Base-by-base conservation (phyloP, 2,113 vertebrate genomes). In the Phaethon lepturus region DNA sequence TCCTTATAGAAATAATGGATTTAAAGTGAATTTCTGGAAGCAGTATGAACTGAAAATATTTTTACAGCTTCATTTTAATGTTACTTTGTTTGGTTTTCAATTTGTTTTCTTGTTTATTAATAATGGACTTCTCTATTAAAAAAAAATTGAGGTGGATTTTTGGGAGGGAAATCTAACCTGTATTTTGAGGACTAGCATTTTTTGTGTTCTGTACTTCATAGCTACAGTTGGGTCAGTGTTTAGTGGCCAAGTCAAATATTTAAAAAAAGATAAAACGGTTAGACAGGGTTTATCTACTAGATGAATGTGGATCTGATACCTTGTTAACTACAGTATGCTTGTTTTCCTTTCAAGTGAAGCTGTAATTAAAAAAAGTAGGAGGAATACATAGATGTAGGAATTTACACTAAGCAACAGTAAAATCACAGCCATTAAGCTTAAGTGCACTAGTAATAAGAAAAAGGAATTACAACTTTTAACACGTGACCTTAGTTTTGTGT, bases 201-300 rank as follows among this genome's bases (percentile, higher is more conserved):
- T 16, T 87, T 38, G 9, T 60, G 5, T 52, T 76, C 5, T 83
- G 7, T 67, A 33, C 22, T 42, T 71, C 8, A 13, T 56, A 40
- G 35, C 23, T 47, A 10, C 18, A 47, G 13, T 59, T 88, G 11
- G 5, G 8, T 72, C 53, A 45, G 9, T 68, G 29, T 80, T 63
- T 19, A 58, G 10, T 78, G 11, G 16, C 59, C 69, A 60, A 40
- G 11, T 20, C 6, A 40, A 6, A 18, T 40, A 63, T 85, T 71
- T 40, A 1, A 0, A 9, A 40, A 75, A 50, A 13, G 2, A 1
- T 47, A 17, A 64, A 74, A 23, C n/a, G 13, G 16, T 60, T 82
- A 56, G 9, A 24, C 4, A 28, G 45, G 7, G 5, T 40, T 85
- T 79, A 28, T 66, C 47, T 23, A 44, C 3, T 55, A 35, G 15